Evolutionary conservation across 2,113 vertebrate species (phyloP).

Genomic region (Pelmatolapia mariae): DNA sequence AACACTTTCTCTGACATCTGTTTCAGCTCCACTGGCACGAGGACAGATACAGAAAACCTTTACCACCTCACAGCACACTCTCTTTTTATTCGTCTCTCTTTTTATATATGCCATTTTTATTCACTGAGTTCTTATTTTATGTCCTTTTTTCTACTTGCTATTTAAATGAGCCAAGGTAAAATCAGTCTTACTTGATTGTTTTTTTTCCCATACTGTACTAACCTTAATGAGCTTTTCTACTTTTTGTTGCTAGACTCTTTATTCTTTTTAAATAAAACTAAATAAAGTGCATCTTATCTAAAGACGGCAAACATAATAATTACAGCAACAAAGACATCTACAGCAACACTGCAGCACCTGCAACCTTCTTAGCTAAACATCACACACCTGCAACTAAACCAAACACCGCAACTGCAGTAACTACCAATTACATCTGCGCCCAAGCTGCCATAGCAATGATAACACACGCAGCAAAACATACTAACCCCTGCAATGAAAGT

Average conservation of each 20-base stretch:
- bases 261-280: no score
- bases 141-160: not conserved
- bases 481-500: not conserved
- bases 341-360: not conserved
- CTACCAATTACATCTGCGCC: not conserved
- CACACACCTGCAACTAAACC: not conserved
- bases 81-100: not conserved
- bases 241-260: not conserved
- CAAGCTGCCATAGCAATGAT: not conserved
- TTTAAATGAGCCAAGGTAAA: not conserved
- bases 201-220: rapidly evolving
- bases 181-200: not conserved
- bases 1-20: not conserved
- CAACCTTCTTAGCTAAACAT: not conserved
- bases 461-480: not conserved
- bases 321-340: not conserved
- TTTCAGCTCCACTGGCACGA: not conserved
- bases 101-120: not conserved
- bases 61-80: not conserved
- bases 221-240: not conserved
- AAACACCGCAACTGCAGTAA: not conserved
- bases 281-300: not conserved
- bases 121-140: not conserved
- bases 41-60: not conserved
- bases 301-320: not conserved